These are phyloP conservation scores for Platichthys flesus DNA, from an alignment of 2,113 vertebrate species.

Conservation along the genomic window DNA sequence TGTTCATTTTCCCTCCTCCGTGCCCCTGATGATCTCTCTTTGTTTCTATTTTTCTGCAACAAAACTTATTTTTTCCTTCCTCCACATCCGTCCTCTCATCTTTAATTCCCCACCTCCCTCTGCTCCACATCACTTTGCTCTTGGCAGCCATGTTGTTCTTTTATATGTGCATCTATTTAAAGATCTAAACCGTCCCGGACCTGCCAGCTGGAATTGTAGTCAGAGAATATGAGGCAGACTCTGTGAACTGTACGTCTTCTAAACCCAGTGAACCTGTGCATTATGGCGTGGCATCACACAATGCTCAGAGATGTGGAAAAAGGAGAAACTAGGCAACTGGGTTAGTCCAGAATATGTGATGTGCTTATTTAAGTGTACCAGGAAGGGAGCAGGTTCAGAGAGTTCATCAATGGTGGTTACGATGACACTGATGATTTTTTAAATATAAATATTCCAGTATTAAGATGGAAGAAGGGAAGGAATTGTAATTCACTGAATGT, in stretches of 20 bases:
- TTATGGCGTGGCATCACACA: background rate
- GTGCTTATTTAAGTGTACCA: conserved; percentile 42
- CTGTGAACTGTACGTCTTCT: conserved; percentile 27
- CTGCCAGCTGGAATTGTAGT: conserved; percentile 38
- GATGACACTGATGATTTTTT: background rate
- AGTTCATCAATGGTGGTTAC: conserved; percentile 8
- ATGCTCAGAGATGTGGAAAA: conserved; percentile 51
- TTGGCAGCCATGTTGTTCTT: conserved; percentile 32
- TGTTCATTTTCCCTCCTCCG: background rate
- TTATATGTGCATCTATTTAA: conserved; percentile 56
- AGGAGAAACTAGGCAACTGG: conserved; percentile 55
- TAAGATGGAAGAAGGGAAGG: background rate
- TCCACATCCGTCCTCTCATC: conserved; percentile 12
- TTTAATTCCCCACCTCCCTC: conserved; percentile 14
- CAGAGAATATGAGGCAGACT: conserved; percentile 30
- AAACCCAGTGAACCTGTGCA: conserved; percentile 53
- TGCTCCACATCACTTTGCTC: conserved; percentile 22
- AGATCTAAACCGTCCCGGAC: conserved; percentile 39
- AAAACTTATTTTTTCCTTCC: background rate
- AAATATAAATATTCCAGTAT: background rate
- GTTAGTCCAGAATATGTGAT: conserved; percentile 62
- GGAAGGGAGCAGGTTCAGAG: conserved; percentile 7
- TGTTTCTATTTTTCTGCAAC: background rate
- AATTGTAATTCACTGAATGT: background rate
- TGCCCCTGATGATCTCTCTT: background rate